Percentiles rank a stretch among this genome's conserved stretches.
Conservation (phyloP, 2,113 vertebrate species). For the Candoia aspera region DNA sequence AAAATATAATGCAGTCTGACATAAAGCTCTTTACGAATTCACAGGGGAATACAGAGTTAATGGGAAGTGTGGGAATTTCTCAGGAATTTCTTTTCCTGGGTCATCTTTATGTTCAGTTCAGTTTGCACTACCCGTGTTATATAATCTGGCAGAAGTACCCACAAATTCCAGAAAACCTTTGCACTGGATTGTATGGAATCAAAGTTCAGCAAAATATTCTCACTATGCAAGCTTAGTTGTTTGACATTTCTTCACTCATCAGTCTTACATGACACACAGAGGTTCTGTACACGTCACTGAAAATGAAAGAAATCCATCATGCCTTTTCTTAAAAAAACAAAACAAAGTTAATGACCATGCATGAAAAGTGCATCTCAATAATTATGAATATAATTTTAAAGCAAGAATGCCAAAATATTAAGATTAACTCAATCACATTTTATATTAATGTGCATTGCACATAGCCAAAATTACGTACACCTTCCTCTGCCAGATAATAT, state of each 20-base stretch:
- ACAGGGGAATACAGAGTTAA: background rate
- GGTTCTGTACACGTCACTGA: background rate
- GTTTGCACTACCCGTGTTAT: background rate
- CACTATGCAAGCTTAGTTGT: background rate
- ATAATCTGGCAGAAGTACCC: background rate
- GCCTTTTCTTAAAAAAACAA: slow-evolving; percentile 11
- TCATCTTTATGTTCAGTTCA: background rate
- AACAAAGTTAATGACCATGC: background rate
- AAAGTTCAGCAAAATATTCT: background rate
- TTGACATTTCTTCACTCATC: background rate
- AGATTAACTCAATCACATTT: slow-evolving; percentile 26
- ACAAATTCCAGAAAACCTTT: background rate
- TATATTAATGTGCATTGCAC: background rate
- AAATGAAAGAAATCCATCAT: background rate
- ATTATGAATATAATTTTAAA: background rate
- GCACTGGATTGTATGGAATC: background rate
- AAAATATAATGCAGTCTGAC: background rate
- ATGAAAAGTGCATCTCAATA: background rate
- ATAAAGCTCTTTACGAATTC: background rate
- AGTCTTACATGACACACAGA: background rate
- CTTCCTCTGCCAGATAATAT: background rate
- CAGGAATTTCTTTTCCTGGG: background rate
- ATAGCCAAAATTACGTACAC: background rate
- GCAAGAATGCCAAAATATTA: background rate
- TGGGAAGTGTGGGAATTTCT: slow-evolving; percentile 14